These are phyloP conservation scores for Apostichopus parvimensis DNA, from an alignment of 35 echinoderm and acorn worm species.

Conservation along the genomic window DNA sequence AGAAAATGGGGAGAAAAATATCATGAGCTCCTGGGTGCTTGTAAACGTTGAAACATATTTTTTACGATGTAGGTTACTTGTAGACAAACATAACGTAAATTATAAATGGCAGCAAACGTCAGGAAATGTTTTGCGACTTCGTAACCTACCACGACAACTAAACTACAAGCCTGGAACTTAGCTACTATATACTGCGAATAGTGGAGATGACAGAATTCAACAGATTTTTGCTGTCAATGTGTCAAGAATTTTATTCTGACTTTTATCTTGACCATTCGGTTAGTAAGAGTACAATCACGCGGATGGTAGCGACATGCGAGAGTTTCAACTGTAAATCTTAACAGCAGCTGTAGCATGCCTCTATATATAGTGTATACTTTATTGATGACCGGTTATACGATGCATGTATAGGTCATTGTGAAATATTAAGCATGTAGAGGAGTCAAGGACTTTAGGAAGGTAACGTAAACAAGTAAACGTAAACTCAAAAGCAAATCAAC, in stretches of 20 bases:
- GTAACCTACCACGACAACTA: not conserved
- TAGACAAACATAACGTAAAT: slow-evolving; percentile 45
- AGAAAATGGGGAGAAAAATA: not conserved
- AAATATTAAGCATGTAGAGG: too few relatives aligned
- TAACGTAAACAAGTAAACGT: too few relatives aligned
- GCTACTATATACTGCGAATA: not conserved
- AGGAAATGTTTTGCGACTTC: not conserved
- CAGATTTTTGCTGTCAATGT: slow-evolving; percentile 18
- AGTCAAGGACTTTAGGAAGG: too few relatives aligned
- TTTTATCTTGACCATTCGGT: slow-evolving; percentile 9
- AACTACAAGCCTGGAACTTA: not conserved
- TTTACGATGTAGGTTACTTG: slow-evolving; percentile 1
- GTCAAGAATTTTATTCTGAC: slow-evolving; percentile 13
- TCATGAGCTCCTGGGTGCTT: not conserved
- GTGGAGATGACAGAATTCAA: not conserved
- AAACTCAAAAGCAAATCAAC: too few relatives aligned
- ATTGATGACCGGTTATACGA: too few relatives aligned
- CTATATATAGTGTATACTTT: too few relatives aligned
- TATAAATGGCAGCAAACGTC: slow-evolving; percentile 22
- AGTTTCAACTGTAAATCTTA: not conserved
- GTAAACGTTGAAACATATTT: not conserved
- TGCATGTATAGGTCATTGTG: too few relatives aligned
- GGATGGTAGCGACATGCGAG: not conserved
- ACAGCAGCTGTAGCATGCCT: too few relatives aligned
- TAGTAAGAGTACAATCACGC: not conserved